These are phyloP conservation scores for Dendronephthya gigantea DNA, from an alignment of 64 coral and sea anemone species.

Conservation along the genomic window DNA sequence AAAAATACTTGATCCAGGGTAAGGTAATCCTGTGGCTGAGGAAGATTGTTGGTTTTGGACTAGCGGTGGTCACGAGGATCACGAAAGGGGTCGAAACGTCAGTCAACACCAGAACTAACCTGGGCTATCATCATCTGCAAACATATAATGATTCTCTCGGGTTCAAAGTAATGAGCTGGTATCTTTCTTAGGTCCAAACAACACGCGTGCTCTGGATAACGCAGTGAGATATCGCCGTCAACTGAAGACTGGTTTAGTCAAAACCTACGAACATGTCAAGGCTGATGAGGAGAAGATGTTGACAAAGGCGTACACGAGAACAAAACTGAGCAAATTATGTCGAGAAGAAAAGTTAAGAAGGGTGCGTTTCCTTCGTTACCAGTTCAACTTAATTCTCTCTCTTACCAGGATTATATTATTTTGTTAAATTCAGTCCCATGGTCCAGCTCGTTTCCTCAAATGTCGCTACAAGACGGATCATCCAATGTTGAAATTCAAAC, in stretches of 20 bases:
- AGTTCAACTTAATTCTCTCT: background rate
- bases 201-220: slow-evolving; percentile 31
- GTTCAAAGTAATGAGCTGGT: no score
- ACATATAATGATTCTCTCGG: no score
- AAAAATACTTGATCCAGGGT: no score
- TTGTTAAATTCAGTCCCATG: background rate
- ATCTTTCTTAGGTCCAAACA: slow-evolving; percentile 21
- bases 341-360: slow-evolving; percentile 29
- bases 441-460: background rate
- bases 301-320: slow-evolving; percentile 33
- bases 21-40: no score
- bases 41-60: no score
- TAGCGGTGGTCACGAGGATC: no score
- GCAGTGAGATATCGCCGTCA: slow-evolving; percentile 40
- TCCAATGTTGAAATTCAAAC: slow-evolving; percentile 53
- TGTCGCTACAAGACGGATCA: slow-evolving; percentile 15
- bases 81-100: no score
- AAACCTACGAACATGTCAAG: slow-evolving; percentile 53
- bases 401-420: background rate
- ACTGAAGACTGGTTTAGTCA: slow-evolving; percentile 19
- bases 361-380: background rate
- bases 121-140: no score
- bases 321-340: slow-evolving; percentile 53
- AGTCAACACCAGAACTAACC: no score
- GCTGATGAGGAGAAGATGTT: slow-evolving; percentile 45